phyloP scores from a whole-genome alignment of 1,140 invertebrate species.

The Saccostrea glomerata region DNA sequence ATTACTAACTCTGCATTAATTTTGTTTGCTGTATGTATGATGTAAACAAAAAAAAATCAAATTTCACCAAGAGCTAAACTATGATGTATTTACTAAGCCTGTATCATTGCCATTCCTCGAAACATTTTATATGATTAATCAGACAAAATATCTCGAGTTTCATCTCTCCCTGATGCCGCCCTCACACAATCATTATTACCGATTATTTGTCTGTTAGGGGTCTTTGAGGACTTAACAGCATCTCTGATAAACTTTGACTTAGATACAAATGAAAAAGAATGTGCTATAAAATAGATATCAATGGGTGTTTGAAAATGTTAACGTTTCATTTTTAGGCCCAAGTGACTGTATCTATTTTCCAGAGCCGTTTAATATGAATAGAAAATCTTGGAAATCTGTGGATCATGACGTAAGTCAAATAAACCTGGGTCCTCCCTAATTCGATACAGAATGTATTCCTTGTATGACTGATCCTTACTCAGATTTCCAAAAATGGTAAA shows the following conservation, averaged over 20 bases:
- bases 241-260: not conserved
- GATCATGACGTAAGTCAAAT: not conserved
- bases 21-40: not conserved
- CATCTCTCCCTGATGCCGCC: not conserved
- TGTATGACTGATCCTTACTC: too few species aligned
- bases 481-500: too few species aligned
- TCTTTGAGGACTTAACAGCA: not conserved
- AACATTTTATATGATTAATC: not conserved
- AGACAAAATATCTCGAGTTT: slow-evolving; percentile 5
- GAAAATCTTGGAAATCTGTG: not conserved
- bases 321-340: not conserved
- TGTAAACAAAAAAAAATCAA: not conserved
- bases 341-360: not conserved
- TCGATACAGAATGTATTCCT: too few species aligned
- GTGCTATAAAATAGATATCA: not conserved
- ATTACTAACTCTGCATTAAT: too few species aligned
- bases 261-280: not conserved
- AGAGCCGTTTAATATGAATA: not conserved
- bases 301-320: not conserved
- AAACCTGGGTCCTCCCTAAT: too few species aligned
- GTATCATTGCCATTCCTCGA: not conserved
- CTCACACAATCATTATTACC: not conserved
- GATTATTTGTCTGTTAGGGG: not conserved
- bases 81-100: not conserved
- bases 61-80: not conserved